A percentile compares a stretch with the other conserved stretches of the same genome.
Conservation (phyloP, 2,888 invertebrate species). For the Caenorhabditis panamensis region DNA sequence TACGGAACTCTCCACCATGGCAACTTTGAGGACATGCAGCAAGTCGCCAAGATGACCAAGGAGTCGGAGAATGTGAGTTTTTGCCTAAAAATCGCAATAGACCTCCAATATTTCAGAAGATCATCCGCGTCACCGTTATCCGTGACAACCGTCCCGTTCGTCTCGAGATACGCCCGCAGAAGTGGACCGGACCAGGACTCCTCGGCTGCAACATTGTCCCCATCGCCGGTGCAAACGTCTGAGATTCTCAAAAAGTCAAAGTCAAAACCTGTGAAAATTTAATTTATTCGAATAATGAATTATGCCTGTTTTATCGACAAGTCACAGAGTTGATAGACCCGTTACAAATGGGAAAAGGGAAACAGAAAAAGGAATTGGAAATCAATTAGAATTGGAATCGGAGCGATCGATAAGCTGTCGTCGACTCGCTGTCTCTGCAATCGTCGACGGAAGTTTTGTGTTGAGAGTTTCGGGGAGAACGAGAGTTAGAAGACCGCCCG, state of each 20-base stretch:
- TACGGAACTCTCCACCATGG: slow-evolving; percentile 76
- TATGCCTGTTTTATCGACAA: neutral
- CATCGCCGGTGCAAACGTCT: slow-evolving; percentile 40
- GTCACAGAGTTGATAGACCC: slow-evolving; percentile 5
- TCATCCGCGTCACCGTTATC: slow-evolving; percentile 72
- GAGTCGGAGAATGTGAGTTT: slow-evolving; percentile 68
- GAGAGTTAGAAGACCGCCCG: slow-evolving; percentile 66
- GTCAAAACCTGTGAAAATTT: neutral
- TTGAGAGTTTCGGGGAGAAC: slow-evolving; percentile 69
- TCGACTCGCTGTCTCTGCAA: slow-evolving; percentile 58
- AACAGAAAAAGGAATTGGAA: neutral
- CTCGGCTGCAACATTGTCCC: slow-evolving; percentile 69
- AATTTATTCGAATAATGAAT: neutral
- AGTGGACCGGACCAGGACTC: slow-evolving; percentile 73
- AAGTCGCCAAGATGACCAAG: slow-evolving; percentile 70
- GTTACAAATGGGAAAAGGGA: neutral
- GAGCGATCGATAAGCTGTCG: slow-evolving; percentile 45
- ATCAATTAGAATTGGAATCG: slow-evolving; percentile 39
- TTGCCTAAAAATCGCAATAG: neutral
- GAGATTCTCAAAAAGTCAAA: neutral
- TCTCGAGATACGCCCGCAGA: slow-evolving; percentile 69
- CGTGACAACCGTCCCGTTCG: slow-evolving; percentile 70
- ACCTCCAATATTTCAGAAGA: slow-evolving; percentile 65
- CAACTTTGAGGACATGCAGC: slow-evolving; percentile 70
- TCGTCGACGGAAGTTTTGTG: slow-evolving; percentile 65